Evolutionary conservation across 2,888 invertebrate genomes (phyloP).

Genomic region (Luffia ferchaultella): DNA sequence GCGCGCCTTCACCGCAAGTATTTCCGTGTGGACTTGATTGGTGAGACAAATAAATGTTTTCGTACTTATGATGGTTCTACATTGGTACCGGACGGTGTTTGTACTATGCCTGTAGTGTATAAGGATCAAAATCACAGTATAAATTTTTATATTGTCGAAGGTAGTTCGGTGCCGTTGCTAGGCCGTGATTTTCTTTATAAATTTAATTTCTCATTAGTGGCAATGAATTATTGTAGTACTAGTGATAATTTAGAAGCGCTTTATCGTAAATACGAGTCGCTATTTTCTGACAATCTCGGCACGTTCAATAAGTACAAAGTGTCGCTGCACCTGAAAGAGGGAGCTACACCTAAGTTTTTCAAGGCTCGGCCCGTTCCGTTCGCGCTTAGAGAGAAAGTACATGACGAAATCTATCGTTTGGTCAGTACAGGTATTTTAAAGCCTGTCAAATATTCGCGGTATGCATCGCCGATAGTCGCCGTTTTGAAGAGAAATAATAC

Average conservation of each 20-base stretch:
- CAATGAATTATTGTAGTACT: slow-evolving; percentile 6
- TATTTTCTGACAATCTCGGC: slow-evolving; percentile 14
- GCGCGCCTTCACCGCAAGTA: background rate
- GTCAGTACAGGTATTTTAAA: slow-evolving; percentile 16
- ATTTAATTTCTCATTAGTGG: too few species aligned
- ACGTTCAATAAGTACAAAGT: slow-evolving; percentile 14
- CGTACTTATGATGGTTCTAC: too few species aligned
- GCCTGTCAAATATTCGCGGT: slow-evolving; percentile 14
- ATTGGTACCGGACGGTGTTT: too few species aligned
- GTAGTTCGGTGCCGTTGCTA: slow-evolving; percentile 15
- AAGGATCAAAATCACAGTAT: too few species aligned
- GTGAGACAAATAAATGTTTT: slow-evolving; percentile 7
- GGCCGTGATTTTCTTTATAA: slow-evolving; percentile 15
- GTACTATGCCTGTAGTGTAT: too few species aligned
- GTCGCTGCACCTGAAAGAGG: slow-evolving; percentile 11
- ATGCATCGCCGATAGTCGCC: slow-evolving; percentile 18
- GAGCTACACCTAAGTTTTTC: too few species aligned
- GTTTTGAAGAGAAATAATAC: slow-evolving; percentile 14
- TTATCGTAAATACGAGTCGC: slow-evolving; percentile 7
- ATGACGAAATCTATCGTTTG: slow-evolving; percentile 16
- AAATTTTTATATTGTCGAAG: slow-evolving; percentile 15
- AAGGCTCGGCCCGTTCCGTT: slow-evolving; percentile 20
- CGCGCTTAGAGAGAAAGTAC: slow-evolving; percentile 18
- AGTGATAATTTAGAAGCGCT: slow-evolving; percentile 3
- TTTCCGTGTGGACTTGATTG: background rate